Evolutionary conservation across 2,113 vertebrate species (phyloP), one percentile per base, ranked within the genome.

Genomic region (Mus musculus): DNA sequence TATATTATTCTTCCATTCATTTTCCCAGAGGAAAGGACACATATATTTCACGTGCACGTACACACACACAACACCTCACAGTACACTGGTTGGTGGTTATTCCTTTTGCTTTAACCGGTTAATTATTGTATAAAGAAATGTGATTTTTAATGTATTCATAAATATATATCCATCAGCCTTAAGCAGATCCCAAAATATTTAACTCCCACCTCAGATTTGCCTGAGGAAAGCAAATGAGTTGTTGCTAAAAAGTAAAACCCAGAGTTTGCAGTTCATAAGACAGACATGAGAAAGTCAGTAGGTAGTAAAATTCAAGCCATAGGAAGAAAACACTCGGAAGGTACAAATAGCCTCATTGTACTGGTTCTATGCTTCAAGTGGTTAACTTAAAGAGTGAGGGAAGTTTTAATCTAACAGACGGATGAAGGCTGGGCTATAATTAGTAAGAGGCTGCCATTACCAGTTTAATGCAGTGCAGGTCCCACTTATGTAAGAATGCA

Each of bases 91-190:
- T 24, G 33, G 16, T 42, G 11, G 90, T 71, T 13, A 20, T 84
- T 81, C 49, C 54, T 88, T 85, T 78, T 89, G 71, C 2, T 90
- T 89, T 81, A 81, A 76, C 46, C 6, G 52, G 49, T 67, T 89
- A 92, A 92, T 71, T 89, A 39, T 67, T 16, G 88, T 96, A 86
- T 56, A 42, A 46, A 84, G 33, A 90, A 61, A 76, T 42, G 39
- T 96, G 54, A 63, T 56, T 97, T 93, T 95, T 75, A 93, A 73
- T 88, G 36, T 26, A 4, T 90, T 90, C 30, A 73, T 20, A 95
- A 85, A 42, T 86, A 80, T 22, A 86, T 14, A 92, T 10, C 80
- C 30, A 75, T 49, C 77, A 77, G 52, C 63, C 73, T 90, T 78
- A 33, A 56, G 22, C 14, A 86, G 52, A 75, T 95, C 81, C 71